Evolutionary conservation across 2,888 invertebrate genomes (phyloP).

Genomic region (Cinara cedri): DNA sequence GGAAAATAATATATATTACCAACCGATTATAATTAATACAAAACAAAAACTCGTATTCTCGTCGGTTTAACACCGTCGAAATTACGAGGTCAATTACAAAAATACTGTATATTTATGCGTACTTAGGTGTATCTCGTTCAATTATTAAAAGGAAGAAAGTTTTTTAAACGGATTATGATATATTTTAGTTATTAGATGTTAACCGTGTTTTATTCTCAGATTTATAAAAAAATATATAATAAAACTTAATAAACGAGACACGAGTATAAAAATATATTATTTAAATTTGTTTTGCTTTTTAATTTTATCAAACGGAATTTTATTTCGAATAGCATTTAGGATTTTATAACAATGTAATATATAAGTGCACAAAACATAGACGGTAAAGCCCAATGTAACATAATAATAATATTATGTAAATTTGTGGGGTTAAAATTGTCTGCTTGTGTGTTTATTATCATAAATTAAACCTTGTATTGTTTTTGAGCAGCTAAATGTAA

Average conservation of each 20-base stretch:
- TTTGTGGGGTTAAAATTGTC: neutral
- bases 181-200: neutral
- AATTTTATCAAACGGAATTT: neutral
- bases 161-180: neutral
- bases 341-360: neutral
- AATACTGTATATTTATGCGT: too few relatives aligned
- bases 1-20: neutral
- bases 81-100: neutral
- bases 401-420: neutral
- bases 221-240: too few relatives aligned
- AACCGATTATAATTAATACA: slow-evolving; percentile 5
- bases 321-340: slow-evolving; percentile 16
- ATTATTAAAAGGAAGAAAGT: slow-evolving; percentile 8
- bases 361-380: neutral
- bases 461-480: slow-evolving; percentile 29
- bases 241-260: too few relatives aligned
- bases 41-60: too few relatives aligned
- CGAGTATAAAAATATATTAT: too few relatives aligned
- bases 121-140: neutral
- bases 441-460: slow-evolving; percentile 7
- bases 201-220: neutral
- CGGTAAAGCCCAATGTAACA: neutral
- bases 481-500: neutral
- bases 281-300: neutral
- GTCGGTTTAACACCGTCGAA: neutral